Percentiles rank a stretch among this genome's conserved stretches.
Evolutionary conservation across 2,113 vertebrate species (phyloP).

Genomic region (Thamnophis sirtalis): DNA sequence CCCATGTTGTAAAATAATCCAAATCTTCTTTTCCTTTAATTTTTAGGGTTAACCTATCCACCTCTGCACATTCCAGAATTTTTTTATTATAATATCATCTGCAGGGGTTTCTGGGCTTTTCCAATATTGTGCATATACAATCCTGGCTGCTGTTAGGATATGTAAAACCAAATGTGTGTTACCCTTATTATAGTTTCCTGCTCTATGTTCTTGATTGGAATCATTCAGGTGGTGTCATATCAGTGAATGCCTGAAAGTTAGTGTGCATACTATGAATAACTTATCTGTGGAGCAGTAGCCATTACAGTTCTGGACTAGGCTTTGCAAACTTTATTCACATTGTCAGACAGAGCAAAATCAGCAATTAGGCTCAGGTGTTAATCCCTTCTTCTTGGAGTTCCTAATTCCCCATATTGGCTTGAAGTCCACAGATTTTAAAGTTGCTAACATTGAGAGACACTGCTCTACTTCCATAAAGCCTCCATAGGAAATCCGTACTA

Average conservation of each 20-base stretch:
- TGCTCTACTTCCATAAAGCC: not conserved
- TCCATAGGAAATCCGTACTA: not conserved
- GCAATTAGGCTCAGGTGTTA: not conserved
- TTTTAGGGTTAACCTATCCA: too few relatives aligned
- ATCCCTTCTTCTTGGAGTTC: not conserved
- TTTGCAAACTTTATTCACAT: not conserved
- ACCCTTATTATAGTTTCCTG: too few relatives aligned
- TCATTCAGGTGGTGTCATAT: not conserved
- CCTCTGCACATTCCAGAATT: too few relatives aligned
- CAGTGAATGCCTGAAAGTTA: not conserved
- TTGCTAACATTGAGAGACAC: not conserved
- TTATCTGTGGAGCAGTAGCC: not conserved
- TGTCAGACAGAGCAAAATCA: not conserved
- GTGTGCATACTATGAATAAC: not conserved
- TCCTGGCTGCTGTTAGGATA: too few relatives aligned
- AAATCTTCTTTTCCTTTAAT: too few relatives aligned
- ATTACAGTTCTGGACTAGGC: not conserved
- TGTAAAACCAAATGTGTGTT: too few relatives aligned
- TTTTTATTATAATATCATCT: too few relatives aligned
- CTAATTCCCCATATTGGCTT: not conserved
- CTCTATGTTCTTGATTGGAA: not conserved
- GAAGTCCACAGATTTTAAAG: not conserved
- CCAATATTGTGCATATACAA: too few relatives aligned
- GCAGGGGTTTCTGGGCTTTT: too few relatives aligned
- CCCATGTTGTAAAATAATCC: too few relatives aligned